These are phyloP conservation scores for Taxidea taxus DNA, from an alignment of 2,113 vertebrate genomes.

Conservation along the genomic window DNA sequence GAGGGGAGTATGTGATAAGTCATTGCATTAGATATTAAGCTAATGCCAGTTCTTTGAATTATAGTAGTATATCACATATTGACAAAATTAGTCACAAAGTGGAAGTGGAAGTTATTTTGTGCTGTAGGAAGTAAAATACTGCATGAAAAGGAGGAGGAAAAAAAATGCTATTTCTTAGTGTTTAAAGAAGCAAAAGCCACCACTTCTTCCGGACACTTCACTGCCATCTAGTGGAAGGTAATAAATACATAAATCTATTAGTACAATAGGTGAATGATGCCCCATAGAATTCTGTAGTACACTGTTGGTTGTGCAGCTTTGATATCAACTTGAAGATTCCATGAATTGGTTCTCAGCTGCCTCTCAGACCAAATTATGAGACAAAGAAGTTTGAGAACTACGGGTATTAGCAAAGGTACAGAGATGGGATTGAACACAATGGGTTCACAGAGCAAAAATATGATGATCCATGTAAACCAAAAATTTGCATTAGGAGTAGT, in stretches of 20 bases:
- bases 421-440: neutral
- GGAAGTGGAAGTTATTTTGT: neutral
- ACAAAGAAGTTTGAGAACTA: neutral
- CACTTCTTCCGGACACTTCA: neutral
- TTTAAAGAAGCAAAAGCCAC: neutral
- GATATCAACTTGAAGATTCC: neutral
- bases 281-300: neutral
- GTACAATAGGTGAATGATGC: neutral
- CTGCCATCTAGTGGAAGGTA: constrained; percentile 11
- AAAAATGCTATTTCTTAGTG: neutral
- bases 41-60: neutral
- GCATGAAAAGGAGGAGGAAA: neutral
- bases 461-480: neutral
- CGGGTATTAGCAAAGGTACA: neutral
- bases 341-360: neutral
- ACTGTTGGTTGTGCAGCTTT: neutral
- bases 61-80: neutral
- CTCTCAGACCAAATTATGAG: neutral
- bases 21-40: neutral
- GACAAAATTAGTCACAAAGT: neutral
- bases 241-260: neutral
- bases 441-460: neutral
- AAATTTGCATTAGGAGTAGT: neutral
- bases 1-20: neutral
- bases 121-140: neutral